Conservation (phyloP, 2,888 invertebrate genomes). For the Rhaphigaster nebulosa region DNA sequence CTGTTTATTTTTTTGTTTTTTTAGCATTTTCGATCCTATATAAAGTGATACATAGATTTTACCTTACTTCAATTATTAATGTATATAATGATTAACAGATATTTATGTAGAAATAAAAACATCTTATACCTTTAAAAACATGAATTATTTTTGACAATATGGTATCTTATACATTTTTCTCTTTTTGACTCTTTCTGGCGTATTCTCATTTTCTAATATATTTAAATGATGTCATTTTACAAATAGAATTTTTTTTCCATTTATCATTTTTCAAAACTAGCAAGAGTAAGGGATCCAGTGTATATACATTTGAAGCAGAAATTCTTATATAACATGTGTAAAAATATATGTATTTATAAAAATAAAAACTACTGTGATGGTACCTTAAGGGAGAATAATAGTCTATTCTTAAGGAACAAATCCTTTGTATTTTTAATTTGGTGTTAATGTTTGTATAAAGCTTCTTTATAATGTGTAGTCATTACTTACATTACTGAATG, state of each 20-base stretch:
- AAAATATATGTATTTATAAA: constrained; percentile 4
- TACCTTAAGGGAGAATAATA: neutral
- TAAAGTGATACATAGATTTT: neutral
- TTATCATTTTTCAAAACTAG: neutral
- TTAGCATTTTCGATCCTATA: neutral
- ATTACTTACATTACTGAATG: neutral
- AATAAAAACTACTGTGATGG: neutral
- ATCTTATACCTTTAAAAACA: neutral
- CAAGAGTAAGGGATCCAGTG: neutral
- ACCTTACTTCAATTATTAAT: neutral
- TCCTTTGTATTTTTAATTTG: neutral
- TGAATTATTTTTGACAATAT: neutral
- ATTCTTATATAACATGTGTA: neutral
- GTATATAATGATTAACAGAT: neutral
- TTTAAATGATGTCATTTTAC: neutral
- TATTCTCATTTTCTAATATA: neutral
- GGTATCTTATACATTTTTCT: neutral
- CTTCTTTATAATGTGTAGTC: neutral
- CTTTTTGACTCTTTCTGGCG: neutral
- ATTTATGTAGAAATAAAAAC: neutral
- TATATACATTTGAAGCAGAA: neutral
- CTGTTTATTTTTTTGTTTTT: neutral
- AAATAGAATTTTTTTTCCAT: neutral
- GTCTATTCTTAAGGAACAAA: neutral
- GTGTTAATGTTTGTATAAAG: neutral